Evolutionary conservation across 2,113 vertebrate species (phyloP).

Genomic region (Vicugna pacos): DNA sequence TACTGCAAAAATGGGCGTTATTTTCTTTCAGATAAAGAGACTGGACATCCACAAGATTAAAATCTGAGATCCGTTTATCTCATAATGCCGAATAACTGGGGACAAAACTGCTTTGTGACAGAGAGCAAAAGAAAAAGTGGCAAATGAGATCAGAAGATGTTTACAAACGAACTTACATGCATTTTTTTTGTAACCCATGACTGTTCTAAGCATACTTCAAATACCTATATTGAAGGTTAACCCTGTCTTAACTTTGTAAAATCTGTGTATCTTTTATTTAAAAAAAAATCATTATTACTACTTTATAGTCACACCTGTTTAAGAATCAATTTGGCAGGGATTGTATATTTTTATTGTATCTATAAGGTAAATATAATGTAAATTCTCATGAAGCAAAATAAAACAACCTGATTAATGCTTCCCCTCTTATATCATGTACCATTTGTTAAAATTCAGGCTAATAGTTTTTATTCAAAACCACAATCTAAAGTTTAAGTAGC

Average conservation of each 20-base stretch:
- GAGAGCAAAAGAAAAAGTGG: neutral
- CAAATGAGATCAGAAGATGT: neutral
- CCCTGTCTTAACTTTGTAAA: neutral
- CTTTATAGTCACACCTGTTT: neutral
- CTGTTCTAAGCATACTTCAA: neutral
- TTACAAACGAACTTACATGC: neutral
- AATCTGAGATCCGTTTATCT: neutral
- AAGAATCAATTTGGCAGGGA: neutral
- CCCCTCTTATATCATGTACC: accelerated
- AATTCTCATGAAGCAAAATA: neutral
- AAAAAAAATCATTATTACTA: neutral
- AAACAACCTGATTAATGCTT: neutral
- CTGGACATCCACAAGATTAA: neutral
- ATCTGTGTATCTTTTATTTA: neutral
- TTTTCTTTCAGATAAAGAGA: neutral
- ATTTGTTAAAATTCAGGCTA: slow-evolving; percentile 13
- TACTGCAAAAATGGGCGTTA: neutral
- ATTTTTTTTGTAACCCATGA: neutral
- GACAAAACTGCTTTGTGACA: neutral
- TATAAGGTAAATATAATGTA: neutral
- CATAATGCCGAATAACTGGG: neutral
- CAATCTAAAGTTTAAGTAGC: neutral
- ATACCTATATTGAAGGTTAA: neutral
- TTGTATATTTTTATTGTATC: neutral
- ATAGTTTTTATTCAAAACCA: neutral